phyloP scores from a whole-genome alignment of 2,888 invertebrate genomes.

The Embidobia sp. region DNA sequence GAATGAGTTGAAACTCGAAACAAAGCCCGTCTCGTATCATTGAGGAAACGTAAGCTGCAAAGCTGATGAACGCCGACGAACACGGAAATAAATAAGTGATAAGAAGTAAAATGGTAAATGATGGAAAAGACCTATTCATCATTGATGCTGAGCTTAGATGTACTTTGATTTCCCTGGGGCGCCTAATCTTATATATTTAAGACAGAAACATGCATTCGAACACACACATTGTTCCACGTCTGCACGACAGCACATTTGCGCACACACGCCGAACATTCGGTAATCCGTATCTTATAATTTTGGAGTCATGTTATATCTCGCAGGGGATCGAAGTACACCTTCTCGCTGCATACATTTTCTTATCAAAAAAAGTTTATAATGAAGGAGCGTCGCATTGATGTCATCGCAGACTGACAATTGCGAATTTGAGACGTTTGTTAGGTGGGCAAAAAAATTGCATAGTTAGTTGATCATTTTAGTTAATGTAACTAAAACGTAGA shows the following conservation, averaged over 20 bases:
- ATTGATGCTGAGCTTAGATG: conserved; percentile 69
- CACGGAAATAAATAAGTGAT: conserved; percentile 25
- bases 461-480: too few species aligned
- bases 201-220: conserved; percentile 19
- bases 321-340: conserved; percentile 17
- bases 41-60: conserved; percentile 11
- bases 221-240: neutral
- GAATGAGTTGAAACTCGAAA: conserved; percentile 1
- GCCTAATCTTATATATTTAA: conserved; percentile 65
- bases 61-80: conserved; percentile 14
- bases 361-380: too few species aligned
- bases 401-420: neutral
- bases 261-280: conserved; percentile 37
- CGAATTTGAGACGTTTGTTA: neutral
- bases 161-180: conserved; percentile 70
- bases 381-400: neutral
- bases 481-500: too few species aligned
- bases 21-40: neutral
- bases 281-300: conserved; percentile 62
- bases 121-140: conserved; percentile 63
- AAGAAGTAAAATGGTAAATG: conserved; percentile 24
- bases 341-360: conserved; percentile 1
- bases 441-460: too few species aligned
- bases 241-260: conserved; percentile 20
- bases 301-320: conserved; percentile 38